These are phyloP conservation scores for Hypanus sabinus DNA, from an alignment of 2,113 vertebrate species.

Conservation along the genomic window DNA sequence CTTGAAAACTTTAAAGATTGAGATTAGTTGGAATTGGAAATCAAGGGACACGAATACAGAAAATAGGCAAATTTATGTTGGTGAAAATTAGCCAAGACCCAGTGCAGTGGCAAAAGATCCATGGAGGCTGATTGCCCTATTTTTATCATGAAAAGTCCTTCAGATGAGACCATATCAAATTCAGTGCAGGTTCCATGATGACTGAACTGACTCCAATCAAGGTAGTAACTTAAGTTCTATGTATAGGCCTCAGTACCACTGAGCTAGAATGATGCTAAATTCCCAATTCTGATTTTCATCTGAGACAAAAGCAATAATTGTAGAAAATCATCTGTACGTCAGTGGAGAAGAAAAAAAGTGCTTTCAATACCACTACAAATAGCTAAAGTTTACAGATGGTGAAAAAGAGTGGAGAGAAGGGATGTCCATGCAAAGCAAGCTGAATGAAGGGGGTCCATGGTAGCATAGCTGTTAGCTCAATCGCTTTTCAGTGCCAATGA, in stretches of 20 bases:
- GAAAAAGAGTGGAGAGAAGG: too few relatives aligned
- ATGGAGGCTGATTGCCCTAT: not conserved
- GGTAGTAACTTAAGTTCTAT: not conserved
- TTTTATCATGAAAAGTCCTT: not conserved
- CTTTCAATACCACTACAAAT: too few relatives aligned
- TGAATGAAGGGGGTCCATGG: too few relatives aligned
- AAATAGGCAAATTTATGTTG: not conserved
- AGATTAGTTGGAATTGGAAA: not conserved
- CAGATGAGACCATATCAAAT: not conserved
- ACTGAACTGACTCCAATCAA: not conserved
- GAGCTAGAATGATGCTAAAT: not conserved
- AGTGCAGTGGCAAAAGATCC: not conserved
- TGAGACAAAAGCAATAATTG: too few relatives aligned
- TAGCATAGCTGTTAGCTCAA: too few relatives aligned
- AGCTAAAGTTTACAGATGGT: too few relatives aligned
- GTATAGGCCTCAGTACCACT: not conserved
- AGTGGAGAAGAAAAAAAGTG: too few relatives aligned
- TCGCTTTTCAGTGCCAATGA: too few relatives aligned
- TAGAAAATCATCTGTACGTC: too few relatives aligned
- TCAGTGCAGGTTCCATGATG: not conserved
- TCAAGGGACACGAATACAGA: not conserved
- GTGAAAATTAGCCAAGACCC: not conserved
- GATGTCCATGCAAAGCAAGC: too few relatives aligned
- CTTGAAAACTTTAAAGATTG: not conserved
- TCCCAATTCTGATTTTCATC: not conserved